Conservation (phyloP, 2,113 vertebrate species). For the Antennarius striatus region DNA sequence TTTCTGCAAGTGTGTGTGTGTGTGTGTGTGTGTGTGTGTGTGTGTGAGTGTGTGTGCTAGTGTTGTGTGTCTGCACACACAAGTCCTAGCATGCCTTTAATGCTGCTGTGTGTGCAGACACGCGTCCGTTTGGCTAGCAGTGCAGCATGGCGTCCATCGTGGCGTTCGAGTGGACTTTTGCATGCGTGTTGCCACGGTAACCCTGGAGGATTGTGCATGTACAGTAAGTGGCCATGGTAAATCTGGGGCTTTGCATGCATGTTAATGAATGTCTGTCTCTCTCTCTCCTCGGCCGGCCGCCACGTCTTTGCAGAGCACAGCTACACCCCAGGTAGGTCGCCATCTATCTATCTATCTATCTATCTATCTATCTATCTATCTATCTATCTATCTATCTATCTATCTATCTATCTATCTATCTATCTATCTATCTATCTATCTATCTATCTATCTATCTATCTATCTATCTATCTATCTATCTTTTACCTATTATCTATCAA, state of each 20-base stretch:
- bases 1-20: slow-evolving; percentile 43
- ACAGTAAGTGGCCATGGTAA: slow-evolving; percentile 78
- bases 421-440: slow-evolving; percentile 28
- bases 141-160: slow-evolving; percentile 69
- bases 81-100: slow-evolving; percentile 11
- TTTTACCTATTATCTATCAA: not conserved
- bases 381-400: slow-evolving; percentile 48
- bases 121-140: slow-evolving; percentile 60
- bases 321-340: slow-evolving; percentile 98
- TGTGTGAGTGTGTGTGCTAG: slow-evolving; percentile 36
- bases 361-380: slow-evolving; percentile 68
- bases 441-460: no score
- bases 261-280: slow-evolving; percentile 99
- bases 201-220: slow-evolving; percentile 74
- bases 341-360: slow-evolving; percentile 73
- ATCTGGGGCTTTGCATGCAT: slow-evolving; percentile 90
- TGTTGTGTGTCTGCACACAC: not conserved
- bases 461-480: no score
- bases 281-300: slow-evolving; percentile 96
- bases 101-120: slow-evolving; percentile 11
- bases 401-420: slow-evolving; percentile 72
- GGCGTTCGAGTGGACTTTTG: slow-evolving; percentile 64
- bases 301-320: slow-evolving; percentile 92
- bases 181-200: slow-evolving; percentile 72
- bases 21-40: slow-evolving; percentile 33